These are phyloP conservation scores for Stigmatopora argus DNA, from an alignment of 2,113 vertebrate species.

Conservation along the genomic window DNA sequence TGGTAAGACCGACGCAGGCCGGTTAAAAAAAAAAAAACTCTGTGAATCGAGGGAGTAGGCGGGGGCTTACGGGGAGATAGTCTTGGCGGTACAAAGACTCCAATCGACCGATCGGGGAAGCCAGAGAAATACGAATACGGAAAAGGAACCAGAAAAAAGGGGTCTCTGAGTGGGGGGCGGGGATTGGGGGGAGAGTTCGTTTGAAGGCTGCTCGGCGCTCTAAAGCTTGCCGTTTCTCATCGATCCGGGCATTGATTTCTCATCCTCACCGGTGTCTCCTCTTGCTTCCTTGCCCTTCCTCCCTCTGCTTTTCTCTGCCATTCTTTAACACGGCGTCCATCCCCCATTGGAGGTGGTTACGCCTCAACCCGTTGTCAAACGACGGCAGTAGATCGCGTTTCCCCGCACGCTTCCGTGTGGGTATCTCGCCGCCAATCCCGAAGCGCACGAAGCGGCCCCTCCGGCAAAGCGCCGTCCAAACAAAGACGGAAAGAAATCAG, in stretches of 20 bases:
- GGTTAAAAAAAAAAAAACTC: conserved; percentile 48
- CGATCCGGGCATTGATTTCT: conserved; percentile 69
- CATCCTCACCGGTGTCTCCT: conserved; percentile 64
- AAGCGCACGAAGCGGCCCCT: conserved; percentile 3
- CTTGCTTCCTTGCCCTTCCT: conserved; percentile 50
- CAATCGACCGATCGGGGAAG: conserved; percentile 69
- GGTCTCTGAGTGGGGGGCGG: conserved; percentile 1
- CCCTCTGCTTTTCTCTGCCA: conserved; percentile 14
- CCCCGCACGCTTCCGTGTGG: conserved; percentile 11
- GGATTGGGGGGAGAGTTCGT: conserved; percentile 40
- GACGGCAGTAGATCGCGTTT: conserved; percentile 33
- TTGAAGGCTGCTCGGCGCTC: conserved; percentile 58
- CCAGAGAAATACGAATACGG: conserved; percentile 42
- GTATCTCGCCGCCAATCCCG: conserved; percentile 24
- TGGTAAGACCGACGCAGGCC: conserved; percentile 70
- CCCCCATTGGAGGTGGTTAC: conserved; percentile 51
- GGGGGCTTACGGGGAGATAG: no score
- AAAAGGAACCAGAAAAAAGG: conserved; percentile 28
- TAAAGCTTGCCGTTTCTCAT: conserved; percentile 56
- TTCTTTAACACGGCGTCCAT: conserved; percentile 47
- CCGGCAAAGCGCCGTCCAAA: background rate
- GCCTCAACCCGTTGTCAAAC: conserved; percentile 21
- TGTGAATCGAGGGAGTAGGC: conserved; percentile 54
- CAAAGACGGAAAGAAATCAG: conserved; percentile 10
- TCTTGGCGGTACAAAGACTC: conserved; percentile 65